Evolutionary conservation across 2,797 vertebrate genomes (phyloP), one percentile per base, ranked within the genome.

Genomic region (Loriculus beryllinus): DNA sequence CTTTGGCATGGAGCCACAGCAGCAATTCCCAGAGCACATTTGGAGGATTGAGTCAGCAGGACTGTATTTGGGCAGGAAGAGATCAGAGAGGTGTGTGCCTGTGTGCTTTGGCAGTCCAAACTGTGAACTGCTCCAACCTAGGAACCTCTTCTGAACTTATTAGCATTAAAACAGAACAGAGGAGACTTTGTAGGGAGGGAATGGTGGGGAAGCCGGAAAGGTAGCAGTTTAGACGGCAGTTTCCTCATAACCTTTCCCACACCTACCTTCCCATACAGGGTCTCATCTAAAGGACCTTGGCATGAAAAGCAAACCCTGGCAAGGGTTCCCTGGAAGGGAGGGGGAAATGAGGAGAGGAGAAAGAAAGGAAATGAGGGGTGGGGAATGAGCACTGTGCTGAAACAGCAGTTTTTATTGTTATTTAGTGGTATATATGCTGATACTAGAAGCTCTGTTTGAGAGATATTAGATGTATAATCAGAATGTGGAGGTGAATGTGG

Each of bases 161-260:
- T 94, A 95, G 72, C 71, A 70, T 81, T 90, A 57, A 85, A 96
- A 57, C 48, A 79, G 94, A 96, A 95, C 86, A 97, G 93, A 91
- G 81, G 67, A 93, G 90, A 92, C 92, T 93, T 92, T 92, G 92
- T 87, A 81, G 94, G 63, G 84, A 88, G 54, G 51, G 91, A 91
- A 78, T 95, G 85, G 93, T 59, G 88, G 93, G 65, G 94, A 94
- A 92, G 83, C 91, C 6, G 35, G 95, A 97, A 97, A 96, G 77
- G 94, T 95, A 95, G 83, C 87, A 88, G 67, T 93, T 92, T 83
- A 75, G 81, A 57, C 0, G 51, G 47, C 85, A 70, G 80, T 97
- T 96, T 97, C 96, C 96, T 96, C 95, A 93, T 94, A 97, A 96
- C 93, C 95, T 97, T 96, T 97, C 95, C 94, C 94, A 95, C 88